Evolutionary conservation across 2,797 vertebrate genomes (phyloP).

Genomic region (Uromys caudimaculatus): DNA sequence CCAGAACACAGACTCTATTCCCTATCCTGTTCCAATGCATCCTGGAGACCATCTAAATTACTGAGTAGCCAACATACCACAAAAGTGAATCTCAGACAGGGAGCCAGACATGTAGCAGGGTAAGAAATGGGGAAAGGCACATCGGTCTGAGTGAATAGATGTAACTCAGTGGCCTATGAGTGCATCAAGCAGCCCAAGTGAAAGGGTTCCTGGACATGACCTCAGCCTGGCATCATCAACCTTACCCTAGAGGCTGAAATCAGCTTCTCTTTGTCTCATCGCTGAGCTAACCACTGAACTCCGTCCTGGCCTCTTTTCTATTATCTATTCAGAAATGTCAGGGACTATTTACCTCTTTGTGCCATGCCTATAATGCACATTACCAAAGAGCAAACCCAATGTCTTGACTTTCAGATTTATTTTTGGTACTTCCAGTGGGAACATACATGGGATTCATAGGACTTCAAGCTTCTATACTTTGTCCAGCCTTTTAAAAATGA

Average conservation of each 20-base stretch:
- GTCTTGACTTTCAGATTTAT: conserved; percentile 25
- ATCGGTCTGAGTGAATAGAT: not conserved
- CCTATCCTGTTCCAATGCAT: not conserved
- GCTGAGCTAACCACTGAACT: not conserved
- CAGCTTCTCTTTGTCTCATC: not conserved
- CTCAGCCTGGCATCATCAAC: not conserved
- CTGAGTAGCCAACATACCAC: conserved; percentile 10
- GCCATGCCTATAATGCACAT: not conserved
- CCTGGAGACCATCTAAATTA: not conserved
- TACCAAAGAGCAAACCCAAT: not conserved
- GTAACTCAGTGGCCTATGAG: not conserved
- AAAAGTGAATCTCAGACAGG: not conserved
- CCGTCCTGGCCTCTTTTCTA: not conserved
- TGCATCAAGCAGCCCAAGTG: not conserved
- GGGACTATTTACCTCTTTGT: not conserved
- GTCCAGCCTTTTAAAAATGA: not conserved
- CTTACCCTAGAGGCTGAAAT: not conserved
- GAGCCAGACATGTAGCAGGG: not conserved
- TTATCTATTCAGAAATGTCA: not conserved
- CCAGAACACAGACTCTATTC: not conserved
- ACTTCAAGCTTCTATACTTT: not conserved
- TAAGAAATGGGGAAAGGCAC: not conserved
- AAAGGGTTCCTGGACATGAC: not conserved
- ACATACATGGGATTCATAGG: not conserved
- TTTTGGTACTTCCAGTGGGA: not conserved